A percentile compares a stretch with the other conserved stretches of the same genome.
Conservation (phyloP, 2,888 invertebrate genomes). For the Drosophila percnosoma region DNA sequence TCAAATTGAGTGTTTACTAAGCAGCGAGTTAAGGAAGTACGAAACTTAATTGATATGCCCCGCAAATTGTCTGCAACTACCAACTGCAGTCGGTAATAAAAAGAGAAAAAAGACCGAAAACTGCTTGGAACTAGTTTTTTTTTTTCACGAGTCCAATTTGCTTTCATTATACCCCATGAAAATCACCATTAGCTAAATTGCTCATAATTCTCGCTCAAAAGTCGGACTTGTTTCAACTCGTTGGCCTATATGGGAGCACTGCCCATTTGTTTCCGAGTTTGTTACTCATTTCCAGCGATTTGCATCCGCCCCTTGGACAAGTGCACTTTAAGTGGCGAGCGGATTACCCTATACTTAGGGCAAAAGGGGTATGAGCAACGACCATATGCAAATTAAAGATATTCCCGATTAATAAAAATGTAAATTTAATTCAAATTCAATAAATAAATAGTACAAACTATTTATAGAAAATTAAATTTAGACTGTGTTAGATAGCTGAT, state of each 20-base stretch:
- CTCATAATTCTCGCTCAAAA: slow-evolving; percentile 63
- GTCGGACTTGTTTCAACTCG: slow-evolving; percentile 18
- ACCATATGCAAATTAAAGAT: not conserved
- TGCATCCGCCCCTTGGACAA: slow-evolving; percentile 34
- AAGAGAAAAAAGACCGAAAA: not conserved
- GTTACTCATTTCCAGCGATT: slow-evolving; percentile 34
- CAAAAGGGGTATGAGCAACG: not conserved
- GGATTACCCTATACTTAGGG: not conserved
- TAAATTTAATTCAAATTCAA: not conserved
- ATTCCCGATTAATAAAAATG: not conserved
- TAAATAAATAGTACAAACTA: not conserved
- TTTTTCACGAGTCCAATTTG: slow-evolving; percentile 9
- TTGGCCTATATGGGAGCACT: slow-evolving; percentile 13
- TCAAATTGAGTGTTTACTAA: slow-evolving; percentile 7
- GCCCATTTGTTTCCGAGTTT: slow-evolving; percentile 56
- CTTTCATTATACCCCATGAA: slow-evolving; percentile 46
- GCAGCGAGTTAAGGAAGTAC: slow-evolving; percentile 30
- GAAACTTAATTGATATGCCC: slow-evolving; percentile 11
- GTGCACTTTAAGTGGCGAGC: not conserved
- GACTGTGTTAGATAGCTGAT: not conserved
- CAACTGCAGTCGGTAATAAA: slow-evolving; percentile 4
- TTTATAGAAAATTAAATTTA: not conserved
- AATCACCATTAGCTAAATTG: slow-evolving; percentile 77
- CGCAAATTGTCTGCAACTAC: slow-evolving; percentile 17
- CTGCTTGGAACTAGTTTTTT: not conserved